phyloP scores from a whole-genome alignment of 2,113 vertebrate genomes.

The Hyperopisus bebe region DNA sequence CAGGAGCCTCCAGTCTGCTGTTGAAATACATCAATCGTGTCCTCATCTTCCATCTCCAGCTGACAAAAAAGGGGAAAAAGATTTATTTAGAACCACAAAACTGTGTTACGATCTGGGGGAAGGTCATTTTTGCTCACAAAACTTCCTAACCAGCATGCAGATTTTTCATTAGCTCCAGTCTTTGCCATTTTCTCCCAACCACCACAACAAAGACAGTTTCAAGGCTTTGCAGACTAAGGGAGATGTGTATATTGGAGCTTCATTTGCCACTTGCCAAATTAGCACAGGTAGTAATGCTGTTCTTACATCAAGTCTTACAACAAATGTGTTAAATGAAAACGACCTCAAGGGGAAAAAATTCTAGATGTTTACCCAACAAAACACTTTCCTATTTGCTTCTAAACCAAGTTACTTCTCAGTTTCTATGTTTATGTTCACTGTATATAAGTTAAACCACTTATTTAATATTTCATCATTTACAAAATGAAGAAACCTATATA shows the following conservation, averaged over 20 bases:
- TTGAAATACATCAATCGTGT: conserved; percentile 77
- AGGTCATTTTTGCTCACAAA: background rate
- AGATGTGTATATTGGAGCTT: background rate
- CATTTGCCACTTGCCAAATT: background rate
- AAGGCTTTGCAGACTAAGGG: background rate
- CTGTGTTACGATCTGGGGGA: background rate
- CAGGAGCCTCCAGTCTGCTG: conserved; percentile 70
- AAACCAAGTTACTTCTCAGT: background rate
- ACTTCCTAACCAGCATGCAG: background rate
- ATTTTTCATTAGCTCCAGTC: background rate
- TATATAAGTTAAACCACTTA: background rate
- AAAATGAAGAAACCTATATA: background rate
- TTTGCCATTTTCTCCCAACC: background rate
- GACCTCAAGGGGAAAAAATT: background rate
- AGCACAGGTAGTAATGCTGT: background rate
- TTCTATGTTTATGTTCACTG: background rate
- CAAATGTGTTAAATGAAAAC: background rate
- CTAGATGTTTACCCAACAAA: background rate
- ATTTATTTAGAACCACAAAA: background rate
- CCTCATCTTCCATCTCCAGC: conserved; percentile 77
- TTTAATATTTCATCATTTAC: background rate
- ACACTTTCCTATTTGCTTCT: background rate
- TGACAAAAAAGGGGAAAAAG: conserved; percentile 29
- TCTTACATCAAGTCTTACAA: background rate
- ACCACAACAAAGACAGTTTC: background rate